Evolutionary conservation across 2,888 invertebrate genomes (phyloP), one percentile per base, ranked within the genome.

Genomic region (Helobdella robusta): DNA sequence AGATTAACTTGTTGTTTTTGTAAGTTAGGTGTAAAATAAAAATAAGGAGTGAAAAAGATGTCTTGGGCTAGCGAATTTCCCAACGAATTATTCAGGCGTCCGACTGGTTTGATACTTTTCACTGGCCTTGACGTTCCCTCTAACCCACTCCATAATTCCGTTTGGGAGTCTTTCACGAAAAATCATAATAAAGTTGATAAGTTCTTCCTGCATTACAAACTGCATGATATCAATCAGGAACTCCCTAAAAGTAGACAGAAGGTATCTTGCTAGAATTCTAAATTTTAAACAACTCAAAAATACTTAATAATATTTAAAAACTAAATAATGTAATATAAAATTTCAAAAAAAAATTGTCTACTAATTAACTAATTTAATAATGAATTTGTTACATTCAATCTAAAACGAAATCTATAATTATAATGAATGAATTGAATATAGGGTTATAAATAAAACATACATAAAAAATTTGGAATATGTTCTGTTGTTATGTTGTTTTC

Each of bases 131-230:
- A 95, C 78, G 84, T 87, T 11, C 82, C 85, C 46, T 87, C 87
- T 76, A 92, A 91, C 82, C 85, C 88, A 2, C 83, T 89, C 52
- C 94, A 97, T 79, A 88, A 89, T 77, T 85, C 88, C 59, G 88
- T 95, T 77, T 94, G 92, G 92, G 92, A 94, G 75, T 87, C 89
- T 5, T 91, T 97, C 77, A 87, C 85, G 71, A 86, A 86, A 75
- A 89, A 89, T 77, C n/a, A n/a, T n/a, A 84, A 90, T 36, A 84
- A 89, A 68, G 82, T 86, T 0, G 91, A 94, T 76, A 84, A 90
- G 74, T 85, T 89, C 54, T 85, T 89, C 0, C 85, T 95, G 66
- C 85, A 87, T 73, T 91, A 91, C 80, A 88, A 89, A 78, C 81
- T 90, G 67, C 83, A 93, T 64, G 84, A 85, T 69, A 85, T 86